Evolutionary conservation across 53 echinoderm and acorn worm genomes (phyloP), one percentile per base, ranked within the genome.

Genomic region (Holothuria scabra): DNA sequence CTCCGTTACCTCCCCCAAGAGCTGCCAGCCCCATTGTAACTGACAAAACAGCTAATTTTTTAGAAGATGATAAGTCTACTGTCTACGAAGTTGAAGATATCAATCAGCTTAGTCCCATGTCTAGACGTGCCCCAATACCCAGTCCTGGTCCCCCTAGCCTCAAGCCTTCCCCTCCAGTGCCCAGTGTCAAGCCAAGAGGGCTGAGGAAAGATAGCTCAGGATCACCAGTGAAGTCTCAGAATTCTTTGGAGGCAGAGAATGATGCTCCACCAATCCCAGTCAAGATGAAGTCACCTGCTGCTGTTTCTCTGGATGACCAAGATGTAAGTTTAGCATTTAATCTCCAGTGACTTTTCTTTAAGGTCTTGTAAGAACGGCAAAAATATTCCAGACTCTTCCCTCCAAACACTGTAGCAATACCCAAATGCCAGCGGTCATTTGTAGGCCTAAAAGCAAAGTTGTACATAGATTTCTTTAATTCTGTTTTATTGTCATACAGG

Each of bases 51-150:
- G 28, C 64, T 30, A 9, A 19, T 3, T 46, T 46, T 24, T 57
- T 34, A 14, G 12, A 64, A 30, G 64, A 30, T 5, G 28, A 64
- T 5, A 11, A 56, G 2, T 8, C 29, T 31, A 78, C 78, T 26
- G 18, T 56, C 4, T 78, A 78, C 32, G 78, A 78, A 55, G 78
- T 78, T 20, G 56, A 56, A 8, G 72, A 72, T 10, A 44, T 24
- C 24, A 48, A 41, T n/a, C 21, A 72, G 22, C 72, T 72, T 44
- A 78, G 78, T 31, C 78, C 78, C 19, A 78, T 78, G 29, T 78
- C 78, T 21, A 76, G 49, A 46, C 58, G 78, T 56, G 78, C 58
- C 78, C 78, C 78, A 24, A 56, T 57, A 26, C 78, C 78, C 21
- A 49, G 49, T 59, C 78, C 78, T 29, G 44, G 41, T 8, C 41